Percentiles rank a stretch among this genome's conserved stretches.
phyloP scores from a whole-genome alignment of 2,113 vertebrate species.

The Pelusios castaneus region DNA sequence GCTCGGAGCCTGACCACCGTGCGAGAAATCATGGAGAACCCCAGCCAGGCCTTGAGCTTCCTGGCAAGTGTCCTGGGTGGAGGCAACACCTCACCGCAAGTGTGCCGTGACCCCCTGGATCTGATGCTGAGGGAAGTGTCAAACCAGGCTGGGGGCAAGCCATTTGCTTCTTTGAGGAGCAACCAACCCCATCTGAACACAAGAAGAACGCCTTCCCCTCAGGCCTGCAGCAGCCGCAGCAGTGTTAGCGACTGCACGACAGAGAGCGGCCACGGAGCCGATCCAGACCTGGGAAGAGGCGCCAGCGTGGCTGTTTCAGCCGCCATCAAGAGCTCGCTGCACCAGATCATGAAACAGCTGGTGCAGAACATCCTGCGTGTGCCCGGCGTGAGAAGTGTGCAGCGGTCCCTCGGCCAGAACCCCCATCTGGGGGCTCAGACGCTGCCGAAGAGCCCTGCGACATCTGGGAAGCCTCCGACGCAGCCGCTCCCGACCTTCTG shows the following conservation, averaged over 20 bases:
- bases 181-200: accelerated
- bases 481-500: accelerated
- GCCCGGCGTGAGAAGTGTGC: accelerated
- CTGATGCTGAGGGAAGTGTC: constrained; percentile 88
- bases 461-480: not conserved
- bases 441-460: accelerated
- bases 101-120: constrained; percentile 89
- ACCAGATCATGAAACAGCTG: not conserved
- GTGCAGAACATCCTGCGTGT: not conserved
- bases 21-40: constrained; percentile 94
- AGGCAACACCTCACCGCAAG: constrained; percentile 85
- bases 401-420: not conserved
- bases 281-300: accelerated
- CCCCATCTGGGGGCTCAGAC: not conserved
- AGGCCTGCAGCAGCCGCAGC: not conserved
- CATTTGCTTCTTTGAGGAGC: constrained; percentile 76
- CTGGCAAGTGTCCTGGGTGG: constrained; percentile 90
- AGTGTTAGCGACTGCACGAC: not conserved
- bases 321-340: not conserved
- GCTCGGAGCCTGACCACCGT: constrained; percentile 90
- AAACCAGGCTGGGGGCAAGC: constrained; percentile 87
- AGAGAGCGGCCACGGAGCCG: accelerated
- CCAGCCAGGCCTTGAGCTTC: constrained; percentile 87
- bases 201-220: not conserved
- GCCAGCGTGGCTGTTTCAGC: accelerated